Percentiles rank a stretch among this genome's conserved stretches.
Evolutionary conservation across 2,888 invertebrate species (phyloP).

Genomic region (Drosophila neotestacea): DNA sequence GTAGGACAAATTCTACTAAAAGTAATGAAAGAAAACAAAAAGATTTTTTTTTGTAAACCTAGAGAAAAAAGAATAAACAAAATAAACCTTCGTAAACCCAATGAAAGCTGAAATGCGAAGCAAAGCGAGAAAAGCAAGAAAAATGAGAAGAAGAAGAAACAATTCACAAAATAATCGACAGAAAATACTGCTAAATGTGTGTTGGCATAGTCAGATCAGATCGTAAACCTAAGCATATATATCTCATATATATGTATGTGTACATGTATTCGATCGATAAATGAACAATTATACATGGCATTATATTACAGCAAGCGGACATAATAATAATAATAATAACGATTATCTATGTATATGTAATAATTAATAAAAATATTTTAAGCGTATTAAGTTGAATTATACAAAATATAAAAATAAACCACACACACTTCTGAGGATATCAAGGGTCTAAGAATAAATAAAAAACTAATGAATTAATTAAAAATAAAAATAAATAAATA

Average conservation of each 20-base stretch:
- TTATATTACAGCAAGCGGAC: conserved; percentile 69
- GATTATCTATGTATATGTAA: conserved; percentile 68
- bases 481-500: conserved; percentile 81
- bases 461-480: conserved; percentile 83
- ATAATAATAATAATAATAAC: conserved; percentile 56
- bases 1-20: conserved; percentile 73
- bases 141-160: conserved; percentile 1
- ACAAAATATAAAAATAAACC: conserved; percentile 66
- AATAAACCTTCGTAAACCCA: conserved; percentile 41
- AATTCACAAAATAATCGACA: conserved; percentile 25
- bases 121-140: conserved; percentile 21
- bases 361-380: conserved; percentile 62
- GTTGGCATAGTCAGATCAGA: conserved; percentile 21
- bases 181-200: conserved; percentile 22
- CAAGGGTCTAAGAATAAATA: conserved; percentile 85
- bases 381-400: conserved; percentile 75
- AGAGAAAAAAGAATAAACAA: conserved; percentile 31
- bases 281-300: conserved; percentile 72
- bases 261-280: conserved; percentile 34
- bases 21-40: conserved; percentile 35
- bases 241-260: conserved; percentile 15
- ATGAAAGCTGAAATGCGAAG: conserved; percentile 33
- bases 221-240: conserved; percentile 53
- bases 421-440: conserved; percentile 85
- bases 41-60: conserved; percentile 71